Conservation (phyloP, 1,140 invertebrate species). For the Caerostris extrusa region DNA sequence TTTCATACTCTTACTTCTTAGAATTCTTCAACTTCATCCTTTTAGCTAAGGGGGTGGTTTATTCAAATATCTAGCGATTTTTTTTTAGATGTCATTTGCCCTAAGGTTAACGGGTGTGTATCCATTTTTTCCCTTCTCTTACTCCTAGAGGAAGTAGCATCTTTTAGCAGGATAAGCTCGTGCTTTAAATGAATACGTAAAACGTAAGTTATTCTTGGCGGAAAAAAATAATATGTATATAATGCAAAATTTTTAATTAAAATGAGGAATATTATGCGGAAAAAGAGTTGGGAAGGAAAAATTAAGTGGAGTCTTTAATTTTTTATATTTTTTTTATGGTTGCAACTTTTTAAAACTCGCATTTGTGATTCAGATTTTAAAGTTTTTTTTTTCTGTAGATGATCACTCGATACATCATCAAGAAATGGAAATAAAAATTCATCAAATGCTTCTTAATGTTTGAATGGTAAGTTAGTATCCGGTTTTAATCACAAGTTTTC, state of each 20-base stretch:
- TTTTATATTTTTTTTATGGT: neutral
- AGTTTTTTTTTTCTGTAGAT: neutral
- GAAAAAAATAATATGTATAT: neutral
- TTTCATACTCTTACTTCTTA: constrained; percentile 8
- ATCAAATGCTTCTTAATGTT: constrained; percentile 28
- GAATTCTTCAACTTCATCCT: constrained; percentile 75
- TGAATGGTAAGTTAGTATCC: neutral
- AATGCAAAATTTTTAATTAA: neutral
- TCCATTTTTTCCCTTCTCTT: constrained; percentile 10
- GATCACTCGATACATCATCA: constrained; percentile 4
- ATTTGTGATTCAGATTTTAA: constrained; percentile 11
- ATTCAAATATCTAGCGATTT: constrained; percentile 68
- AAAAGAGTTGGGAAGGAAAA: constrained; percentile 14
- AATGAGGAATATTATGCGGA: constrained; percentile 20
- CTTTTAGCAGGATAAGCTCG: neutral
- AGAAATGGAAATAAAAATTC: neutral
- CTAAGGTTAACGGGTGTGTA: constrained; percentile 52
- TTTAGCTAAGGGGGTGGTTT: constrained; percentile 68
- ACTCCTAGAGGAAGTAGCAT: neutral
- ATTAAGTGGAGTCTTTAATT: neutral
- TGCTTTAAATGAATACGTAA: constrained; percentile 37
- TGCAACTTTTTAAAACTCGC: neutral
- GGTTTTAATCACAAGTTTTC: neutral
- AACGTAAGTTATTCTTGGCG: constrained; percentile 1
- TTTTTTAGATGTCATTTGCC: constrained; percentile 52